These are phyloP conservation scores for Enteromius anoplus DNA, from an alignment of 2,797 vertebrate genomes.

Conservation along the genomic window DNA sequence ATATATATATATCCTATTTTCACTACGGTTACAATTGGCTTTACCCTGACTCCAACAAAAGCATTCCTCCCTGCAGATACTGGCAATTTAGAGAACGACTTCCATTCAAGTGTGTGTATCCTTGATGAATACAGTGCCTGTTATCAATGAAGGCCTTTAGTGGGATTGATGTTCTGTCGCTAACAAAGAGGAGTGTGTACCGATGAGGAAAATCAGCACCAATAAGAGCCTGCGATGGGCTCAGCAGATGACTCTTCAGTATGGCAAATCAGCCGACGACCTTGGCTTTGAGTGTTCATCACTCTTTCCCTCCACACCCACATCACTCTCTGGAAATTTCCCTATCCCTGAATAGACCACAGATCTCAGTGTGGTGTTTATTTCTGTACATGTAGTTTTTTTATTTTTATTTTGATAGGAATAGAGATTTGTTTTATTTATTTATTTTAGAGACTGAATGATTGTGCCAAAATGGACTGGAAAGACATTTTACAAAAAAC, in stretches of 20 bases:
- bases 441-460: background rate
- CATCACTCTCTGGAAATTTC: slow-evolving; percentile 56
- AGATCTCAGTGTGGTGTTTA: slow-evolving; percentile 7
- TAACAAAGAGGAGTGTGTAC: slow-evolving; percentile 54
- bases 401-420: background rate
- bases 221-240: slow-evolving; percentile 58
- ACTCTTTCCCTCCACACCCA: slow-evolving; percentile 50
- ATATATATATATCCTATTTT: background rate
- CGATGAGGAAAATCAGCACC: slow-evolving; percentile 58
- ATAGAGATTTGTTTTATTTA: background rate
- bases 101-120: slow-evolving; percentile 55
- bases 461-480: background rate
- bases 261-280: slow-evolving; percentile 55
- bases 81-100: slow-evolving; percentile 46
- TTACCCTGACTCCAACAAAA: background rate
- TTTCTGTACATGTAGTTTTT: slow-evolving; percentile 1
- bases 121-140: slow-evolving; percentile 58
- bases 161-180: slow-evolving; percentile 59
- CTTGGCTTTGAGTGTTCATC: slow-evolving; percentile 59
- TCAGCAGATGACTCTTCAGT: slow-evolving; percentile 52
- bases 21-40: background rate
- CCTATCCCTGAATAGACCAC: slow-evolving; percentile 14
- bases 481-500: background rate
- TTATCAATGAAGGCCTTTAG: slow-evolving; percentile 55
- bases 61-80: background rate